A percentile compares a stretch with the other conserved stretches of the same genome.
phyloP scores from a whole-genome alignment of 2,113 vertebrate genomes.

The Brachyistius frenatus region DNA sequence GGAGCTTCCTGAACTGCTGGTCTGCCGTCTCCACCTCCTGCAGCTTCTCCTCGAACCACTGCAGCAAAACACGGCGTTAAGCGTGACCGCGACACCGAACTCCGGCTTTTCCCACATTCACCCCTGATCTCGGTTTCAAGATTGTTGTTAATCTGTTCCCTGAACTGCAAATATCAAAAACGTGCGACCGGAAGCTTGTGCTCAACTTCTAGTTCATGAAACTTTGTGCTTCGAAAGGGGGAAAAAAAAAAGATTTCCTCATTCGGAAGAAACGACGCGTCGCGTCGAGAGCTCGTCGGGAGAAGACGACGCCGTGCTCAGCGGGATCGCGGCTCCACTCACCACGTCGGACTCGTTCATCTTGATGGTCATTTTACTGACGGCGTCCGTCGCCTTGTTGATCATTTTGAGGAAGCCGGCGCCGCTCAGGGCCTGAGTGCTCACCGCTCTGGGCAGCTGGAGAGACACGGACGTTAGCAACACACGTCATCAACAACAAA shows the following conservation, averaged over 20 bases:
- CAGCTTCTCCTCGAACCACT: slow-evolving; percentile 99
- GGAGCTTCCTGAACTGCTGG: slow-evolving; percentile 94
- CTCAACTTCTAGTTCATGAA: too few relatives aligned
- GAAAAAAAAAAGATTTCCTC: too few relatives aligned
- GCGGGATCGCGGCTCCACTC: slow-evolving; percentile 70
- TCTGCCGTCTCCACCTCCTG: slow-evolving; percentile 97
- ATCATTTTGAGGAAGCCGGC: slow-evolving; percentile 98
- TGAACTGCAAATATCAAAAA: too few relatives aligned
- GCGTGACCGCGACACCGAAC: neutral
- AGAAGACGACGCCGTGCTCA: neutral
- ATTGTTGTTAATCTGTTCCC: too few relatives aligned
- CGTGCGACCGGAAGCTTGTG: neutral
- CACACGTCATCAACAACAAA: neutral
- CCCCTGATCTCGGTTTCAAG: too few relatives aligned
- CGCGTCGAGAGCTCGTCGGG: neutral
- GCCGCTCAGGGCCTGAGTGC: slow-evolving; percentile 96
- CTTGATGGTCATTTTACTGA: slow-evolving; percentile 99
- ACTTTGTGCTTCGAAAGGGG: too few relatives aligned
- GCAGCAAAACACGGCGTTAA: slow-evolving; percentile 45
- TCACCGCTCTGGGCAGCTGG: slow-evolving; percentile 93
- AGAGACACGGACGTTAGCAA: slow-evolving; percentile 13
- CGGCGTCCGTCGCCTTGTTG: slow-evolving; percentile 95
- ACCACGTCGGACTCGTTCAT: slow-evolving; percentile 98
- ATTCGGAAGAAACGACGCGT: neutral
- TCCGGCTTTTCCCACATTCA: too few relatives aligned